Percentiles rank a stretch among this genome's conserved stretches.
Conservation (phyloP, 2,113 vertebrate genomes). For the Rallus limicola region DNA sequence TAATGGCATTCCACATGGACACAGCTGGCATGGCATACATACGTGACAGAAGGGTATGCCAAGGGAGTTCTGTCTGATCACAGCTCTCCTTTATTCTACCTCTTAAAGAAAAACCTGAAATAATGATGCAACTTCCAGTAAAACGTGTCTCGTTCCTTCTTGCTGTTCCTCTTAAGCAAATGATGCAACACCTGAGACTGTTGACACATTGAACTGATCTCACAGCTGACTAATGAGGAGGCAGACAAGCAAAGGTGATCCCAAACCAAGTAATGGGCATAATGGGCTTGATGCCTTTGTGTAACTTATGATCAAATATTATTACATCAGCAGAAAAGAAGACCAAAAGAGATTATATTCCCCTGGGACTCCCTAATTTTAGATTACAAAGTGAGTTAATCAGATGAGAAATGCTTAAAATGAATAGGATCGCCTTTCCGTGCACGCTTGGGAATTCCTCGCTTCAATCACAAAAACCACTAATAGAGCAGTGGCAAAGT, state of each 20-base stretch:
- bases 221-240: background rate
- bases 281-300: background rate
- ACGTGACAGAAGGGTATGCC: background rate
- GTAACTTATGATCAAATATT: background rate
- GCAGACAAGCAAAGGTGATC: background rate
- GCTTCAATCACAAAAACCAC: background rate
- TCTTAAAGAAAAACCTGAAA: background rate
- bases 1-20: fast-evolving
- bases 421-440: background rate
- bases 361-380: slow-evolving; percentile 5
- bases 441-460: background rate
- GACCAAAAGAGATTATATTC: background rate
- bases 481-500: background rate
- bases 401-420: background rate
- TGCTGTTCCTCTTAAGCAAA: background rate
- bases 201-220: background rate
- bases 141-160: background rate
- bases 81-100: background rate
- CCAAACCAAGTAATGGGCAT: fast-evolving
- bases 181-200: background rate
- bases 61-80: background rate
- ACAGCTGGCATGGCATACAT: fast-evolving
- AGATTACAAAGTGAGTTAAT: slow-evolving; percentile 11
- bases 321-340: background rate
- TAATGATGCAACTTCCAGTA: background rate